Evolutionary conservation across 1,140 invertebrate genomes (phyloP), one percentile per base, ranked within the genome.

Genomic region (Chlorops oryzae): DNA sequence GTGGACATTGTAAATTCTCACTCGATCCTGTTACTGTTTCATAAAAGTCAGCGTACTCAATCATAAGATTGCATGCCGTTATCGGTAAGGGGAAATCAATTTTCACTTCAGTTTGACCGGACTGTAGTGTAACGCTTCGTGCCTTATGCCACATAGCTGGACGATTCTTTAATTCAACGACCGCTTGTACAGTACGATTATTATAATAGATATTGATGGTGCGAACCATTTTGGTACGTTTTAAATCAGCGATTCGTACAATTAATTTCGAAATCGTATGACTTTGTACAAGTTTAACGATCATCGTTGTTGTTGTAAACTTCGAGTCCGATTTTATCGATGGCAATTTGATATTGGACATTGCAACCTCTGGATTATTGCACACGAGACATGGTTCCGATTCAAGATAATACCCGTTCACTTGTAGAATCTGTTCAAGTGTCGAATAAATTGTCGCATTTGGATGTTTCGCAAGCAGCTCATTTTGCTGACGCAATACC

Each of bases 31-130:
- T 61, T 81, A 82, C 71, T 86, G 70, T 94, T 65, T 99, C 96
- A 66, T 96, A 97, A 72, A 99, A 98, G 64, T 98, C 94, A 0
- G 90, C 87, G 74, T 97, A 98, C 70, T 99, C 95, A 65, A 99
- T 90, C 92, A 98, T 98, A n/a, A 99, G 75, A 74, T 98, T 98
- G 63, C 94, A 98, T 0, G 95, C 95, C 1, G 96, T 88, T 37
- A 98, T 97, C 0, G 96, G 95, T 22, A 98, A 75, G 0, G 92
- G 90, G 63, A 99, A 94, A 70, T 96, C 92, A 45, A 97, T 90
- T 74, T 97, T 95, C 0, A 72, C 85, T 73, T 98, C 95, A 0
- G 92, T 92, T 72, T 98, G 95, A 0, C 89, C 91, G 6, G 91
- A 86, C 40, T 88, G 84, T 12, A 98, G 73, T 6, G 81, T 85